Conservation (phyloP, 2,888 invertebrate genomes). For the Yponomeuta evonymella region DNA sequence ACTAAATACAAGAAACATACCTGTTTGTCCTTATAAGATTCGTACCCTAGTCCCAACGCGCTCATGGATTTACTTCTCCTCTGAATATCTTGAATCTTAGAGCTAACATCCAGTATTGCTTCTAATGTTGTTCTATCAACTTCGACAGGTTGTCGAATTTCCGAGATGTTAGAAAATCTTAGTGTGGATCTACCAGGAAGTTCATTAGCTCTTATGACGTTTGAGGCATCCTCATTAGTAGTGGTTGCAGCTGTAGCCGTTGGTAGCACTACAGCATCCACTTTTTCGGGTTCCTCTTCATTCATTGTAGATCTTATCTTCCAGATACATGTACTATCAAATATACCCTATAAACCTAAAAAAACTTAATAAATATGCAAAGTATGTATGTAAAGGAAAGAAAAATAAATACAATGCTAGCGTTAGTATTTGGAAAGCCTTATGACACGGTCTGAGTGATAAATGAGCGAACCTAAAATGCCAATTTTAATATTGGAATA, state of each 20-base stretch:
- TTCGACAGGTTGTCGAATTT: constrained; percentile 33
- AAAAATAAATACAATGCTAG: too few relatives aligned
- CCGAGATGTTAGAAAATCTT: background rate
- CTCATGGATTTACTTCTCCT: constrained; percentile 62
- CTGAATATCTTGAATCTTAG: constrained; percentile 54
- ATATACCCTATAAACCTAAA: too few relatives aligned
- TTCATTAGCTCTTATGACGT: background rate
- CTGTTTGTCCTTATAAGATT: constrained; percentile 71
- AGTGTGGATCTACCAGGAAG: background rate
- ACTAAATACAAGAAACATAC: constrained; percentile 44
- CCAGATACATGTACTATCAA: too few relatives aligned
- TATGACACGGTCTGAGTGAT: too few relatives aligned
- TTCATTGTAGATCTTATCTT: background rate
- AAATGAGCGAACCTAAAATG: too few relatives aligned
- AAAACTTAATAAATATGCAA: too few relatives aligned
- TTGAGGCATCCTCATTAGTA: background rate
- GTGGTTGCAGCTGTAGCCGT: background rate
- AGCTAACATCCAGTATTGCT: constrained; percentile 59
- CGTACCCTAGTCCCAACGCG: constrained; percentile 55
- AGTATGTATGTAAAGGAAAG: too few relatives aligned
- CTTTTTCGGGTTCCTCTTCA: background rate
- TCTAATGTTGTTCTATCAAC: constrained; percentile 61
- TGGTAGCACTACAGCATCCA: background rate
- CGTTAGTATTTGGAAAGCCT: too few relatives aligned
- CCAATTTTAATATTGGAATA: too few relatives aligned